Evolutionary conservation across 2,888 invertebrate species (phyloP).

Genomic region (Fragum fragum): DNA sequence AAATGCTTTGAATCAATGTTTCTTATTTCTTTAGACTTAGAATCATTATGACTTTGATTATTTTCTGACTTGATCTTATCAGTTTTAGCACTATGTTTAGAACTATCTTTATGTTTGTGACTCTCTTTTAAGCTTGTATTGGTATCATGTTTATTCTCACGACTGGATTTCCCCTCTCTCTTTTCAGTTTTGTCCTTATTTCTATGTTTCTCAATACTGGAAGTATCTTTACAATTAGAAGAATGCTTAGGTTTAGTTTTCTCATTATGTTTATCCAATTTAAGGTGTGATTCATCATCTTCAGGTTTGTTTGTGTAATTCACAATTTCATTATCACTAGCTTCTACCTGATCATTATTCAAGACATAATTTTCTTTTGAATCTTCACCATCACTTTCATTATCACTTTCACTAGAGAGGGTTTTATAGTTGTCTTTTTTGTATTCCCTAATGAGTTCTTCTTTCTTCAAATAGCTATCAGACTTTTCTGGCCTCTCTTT

Average conservation of each 20-base stretch:
- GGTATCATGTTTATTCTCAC: too few species aligned
- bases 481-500: neutral
- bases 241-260: neutral
- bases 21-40: neutral
- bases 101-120: neutral
- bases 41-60: neutral
- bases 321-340: neutral
- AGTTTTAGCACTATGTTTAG: neutral
- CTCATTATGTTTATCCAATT: neutral
- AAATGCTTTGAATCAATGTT: slow-evolving; percentile 26
- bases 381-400: neutral
- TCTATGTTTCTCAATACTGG: neutral
- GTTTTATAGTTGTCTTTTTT: neutral
- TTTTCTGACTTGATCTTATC: neutral
- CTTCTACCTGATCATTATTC: neutral
- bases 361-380: neutral
- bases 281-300: neutral
- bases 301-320: too few species aligned
- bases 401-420: neutral
- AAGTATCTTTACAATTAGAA: neutral
- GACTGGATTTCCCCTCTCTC: too few species aligned
- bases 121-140: too few species aligned
- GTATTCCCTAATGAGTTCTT: neutral
- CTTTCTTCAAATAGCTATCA: neutral
- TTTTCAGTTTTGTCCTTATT: too few species aligned